Base-by-base conservation (phyloP, 2,888 invertebrate species). In the Lithophane leautieri region DNA sequence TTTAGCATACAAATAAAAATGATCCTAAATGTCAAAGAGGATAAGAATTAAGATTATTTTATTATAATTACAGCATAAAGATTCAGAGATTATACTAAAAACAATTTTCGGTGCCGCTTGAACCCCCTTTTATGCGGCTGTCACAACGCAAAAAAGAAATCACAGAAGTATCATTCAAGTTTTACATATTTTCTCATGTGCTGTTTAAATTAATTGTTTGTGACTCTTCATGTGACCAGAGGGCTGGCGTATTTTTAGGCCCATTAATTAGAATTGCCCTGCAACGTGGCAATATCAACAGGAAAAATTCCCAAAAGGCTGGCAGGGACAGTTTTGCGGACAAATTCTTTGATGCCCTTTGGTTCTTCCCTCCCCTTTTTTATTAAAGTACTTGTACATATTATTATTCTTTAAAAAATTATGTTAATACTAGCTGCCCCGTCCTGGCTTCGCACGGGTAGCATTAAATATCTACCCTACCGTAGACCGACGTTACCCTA, bases 21-120 rank as follows among this genome's bases (percentile, higher is more conserved):
- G 61, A 69, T 14, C 50, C 12, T 62, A 34, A 76, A 70, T 61
- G 42, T 70, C 67, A 65, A 70, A 58, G 16, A 40, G 56, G 76
- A 83, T 73, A 76, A 76, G 44, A 52, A 65, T 56, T 28, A 6
- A 62, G 80, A 6, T 52, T 22, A 80, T 73, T 76, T 82, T 80
- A 80, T 73, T 70, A 65, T 70, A 83, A 80, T 62, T 73, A 50
- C 82, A 68, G 61, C 60, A 73, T 80, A 70, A 76, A 82, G 72
- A 76, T 82, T 68, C 6, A 40, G 14, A 87, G 84, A 84, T 84
- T 78, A 63, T 62, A 72, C 34, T 42, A 50, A 75, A 78, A 86
- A 87, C 78, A 87, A 85, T 82, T 78, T 78, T 78, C 70, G 40
- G 72, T 56, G 65, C 14, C 71, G 47, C 34, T 72, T 58, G n/a